Evolutionary conservation across 1,140 invertebrate species (phyloP), one percentile per base, ranked within the genome.

Genomic region (Epicauta chinensis): DNA sequence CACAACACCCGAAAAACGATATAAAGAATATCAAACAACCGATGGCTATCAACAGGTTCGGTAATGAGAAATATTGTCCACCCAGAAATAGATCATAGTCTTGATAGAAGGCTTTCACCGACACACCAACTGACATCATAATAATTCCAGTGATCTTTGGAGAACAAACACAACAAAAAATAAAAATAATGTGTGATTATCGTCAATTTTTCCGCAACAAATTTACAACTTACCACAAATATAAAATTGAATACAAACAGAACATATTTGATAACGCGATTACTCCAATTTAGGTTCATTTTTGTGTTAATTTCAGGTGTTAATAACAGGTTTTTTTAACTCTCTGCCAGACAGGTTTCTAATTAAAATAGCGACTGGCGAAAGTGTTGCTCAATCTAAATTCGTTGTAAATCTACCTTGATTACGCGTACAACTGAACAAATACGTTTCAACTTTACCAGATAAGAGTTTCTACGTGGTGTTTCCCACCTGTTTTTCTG

Each of bases 1-100:
- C 90, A 56, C 88, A 92, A 71, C 89, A 93, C 53, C 90, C 90
- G 50, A 92, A 84, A 74, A 91, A 90, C 13, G 87, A 86, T 9
- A 90, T 84, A 37, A 90, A 74, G 65, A 90, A 87, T 54, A 91
- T 84, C 39, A 89, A 78, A 10, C 81, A 67, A 13, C 88, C 89
- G 10, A 90, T 81, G 51, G 88, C 79, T 61, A 91, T 89, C 56
- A 92, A 77, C 32, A 92, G 74, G 39, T 89, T 79, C 9, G 88
- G 84, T n/a, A 80, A 79, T 0, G 84, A 82, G 56, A 83, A 84
- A 63, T 89, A 81, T 40, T 58, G 65, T 42, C 64, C 61, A 64
- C 82, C 80, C 56, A 83, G 72, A 64, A 87, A 80, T 52, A 81
- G 77, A 13, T 76, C 73, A 68, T 87, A 88, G 37, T 79, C 75